phyloP scores from a whole-genome alignment of 2,888 invertebrate species.

The Nymphalis urticae region DNA sequence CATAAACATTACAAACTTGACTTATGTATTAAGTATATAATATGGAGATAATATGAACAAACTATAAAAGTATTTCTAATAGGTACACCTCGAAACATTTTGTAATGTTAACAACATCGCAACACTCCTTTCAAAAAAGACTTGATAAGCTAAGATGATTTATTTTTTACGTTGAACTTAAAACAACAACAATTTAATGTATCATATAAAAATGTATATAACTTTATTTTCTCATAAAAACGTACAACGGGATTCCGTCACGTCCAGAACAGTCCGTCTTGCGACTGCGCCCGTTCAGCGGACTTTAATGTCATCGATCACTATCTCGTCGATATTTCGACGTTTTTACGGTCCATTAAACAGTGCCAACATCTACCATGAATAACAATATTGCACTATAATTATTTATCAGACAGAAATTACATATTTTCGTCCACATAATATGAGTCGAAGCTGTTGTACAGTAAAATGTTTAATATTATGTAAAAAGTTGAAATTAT shows the following conservation, averaged over 20 bases:
- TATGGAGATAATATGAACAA: too few relatives aligned
- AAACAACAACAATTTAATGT: background rate
- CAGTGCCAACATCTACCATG: background rate
- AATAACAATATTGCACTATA: conserved; percentile 5
- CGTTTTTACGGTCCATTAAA: conserved; percentile 18
- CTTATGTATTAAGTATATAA: too few relatives aligned
- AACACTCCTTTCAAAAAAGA: background rate
- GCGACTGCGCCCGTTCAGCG: conserved; percentile 2
- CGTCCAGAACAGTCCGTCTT: background rate
- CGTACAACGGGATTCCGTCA: conserved; percentile 12
- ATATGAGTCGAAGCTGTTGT: too few relatives aligned
- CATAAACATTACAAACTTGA: too few relatives aligned
- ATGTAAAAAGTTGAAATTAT: too few relatives aligned
- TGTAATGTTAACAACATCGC: too few relatives aligned
- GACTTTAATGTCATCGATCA: conserved; percentile 11
- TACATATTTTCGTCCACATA: background rate
- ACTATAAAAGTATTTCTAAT: too few relatives aligned
- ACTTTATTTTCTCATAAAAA: conserved; percentile 18
- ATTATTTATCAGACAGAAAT: conserved; percentile 5
- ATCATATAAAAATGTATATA: background rate
- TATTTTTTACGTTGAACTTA: background rate
- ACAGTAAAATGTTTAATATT: too few relatives aligned
- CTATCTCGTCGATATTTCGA: conserved; percentile 15
- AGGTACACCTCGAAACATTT: too few relatives aligned
- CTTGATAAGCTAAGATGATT: background rate